Base-by-base conservation (phyloP, 2,113 vertebrate species). In the Ctenodactylus gundi region DNA sequence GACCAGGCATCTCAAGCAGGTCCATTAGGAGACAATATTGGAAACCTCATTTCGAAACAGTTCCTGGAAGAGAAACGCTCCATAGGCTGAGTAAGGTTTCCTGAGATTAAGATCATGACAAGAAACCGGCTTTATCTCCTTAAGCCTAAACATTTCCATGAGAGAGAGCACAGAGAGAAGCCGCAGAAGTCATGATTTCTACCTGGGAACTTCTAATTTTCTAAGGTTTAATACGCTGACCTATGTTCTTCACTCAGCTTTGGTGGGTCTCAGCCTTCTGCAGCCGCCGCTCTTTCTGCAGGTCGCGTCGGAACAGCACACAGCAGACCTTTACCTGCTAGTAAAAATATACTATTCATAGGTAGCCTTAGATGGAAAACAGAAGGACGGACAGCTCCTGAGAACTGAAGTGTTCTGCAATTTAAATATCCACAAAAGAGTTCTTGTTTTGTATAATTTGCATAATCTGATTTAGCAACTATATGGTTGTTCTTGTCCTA, bases 401-500 rank as follows among this genome's bases (percentile, higher is more conserved):
- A 87, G 17, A 92, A 62, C 34, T n/a, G 55, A 87, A 82, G 25
- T 62, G 57, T 68, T 91, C 94, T 39, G 55, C 6, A 70, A 53
- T 82, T 80, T 91, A 95, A 86, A 81, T 93, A 75, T 87, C 81
- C 72, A 62, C 29, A 18, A n/a, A 72, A 29, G 39, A 8, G 39
- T 85, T 44, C n/a, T 72, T 31, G 12, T 21, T 91, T 58, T 93
- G 34, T 49, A 85, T 96, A 93, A 90, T 96, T 94, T 55, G 41
- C 55, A 53, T 34, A 85, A 73, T 34, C 55, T 82, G 60, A 58
- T 90, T 90, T 85, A 88, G 55, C 36, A 88, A 83, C 86, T 94
- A 53, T 23, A 23, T 89, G 83, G 89, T 89, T 94, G 80, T 93
- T 70, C 57, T 91, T 96, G 87, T 11, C 84, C 96, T 95, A 93